Evolutionary conservation across 1,140 invertebrate genomes (phyloP), one percentile per base, ranked within the genome.

Genomic region (Centruroides vittatus): DNA sequence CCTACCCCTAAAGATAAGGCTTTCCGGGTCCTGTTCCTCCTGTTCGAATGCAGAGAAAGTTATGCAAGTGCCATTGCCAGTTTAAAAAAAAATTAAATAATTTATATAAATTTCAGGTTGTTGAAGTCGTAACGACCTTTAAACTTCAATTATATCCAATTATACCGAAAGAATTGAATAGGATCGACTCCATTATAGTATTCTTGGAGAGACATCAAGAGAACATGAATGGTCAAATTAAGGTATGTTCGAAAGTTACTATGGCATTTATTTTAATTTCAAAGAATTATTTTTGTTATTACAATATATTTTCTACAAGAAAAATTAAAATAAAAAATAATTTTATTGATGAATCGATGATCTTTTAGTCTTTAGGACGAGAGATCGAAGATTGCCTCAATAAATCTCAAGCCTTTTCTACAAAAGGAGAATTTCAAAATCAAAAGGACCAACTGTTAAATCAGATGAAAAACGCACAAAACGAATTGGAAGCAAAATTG

Each of bases 141-240:
- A 86, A 68, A 78, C 80, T 57, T 82, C 86, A 64, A 73, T 8
- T 89, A 60, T 90, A 88, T 78, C 87, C 87, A 12, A 78, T 88
- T 23, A 81, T 90, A 60, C 83, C 79, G 51, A 80, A 80, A 46
- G 76, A 81, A 59, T 79, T 82, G 2, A 76, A 77, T 48, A 79
- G 79, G 62, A 76, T 81, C 41, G 75, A 76, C 57, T 78, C 79
- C 52, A 78, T 84, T 66, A 72, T 79, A 8, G 68, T 75, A 57
- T 77, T 81, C 68, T 73, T 89, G 47, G 77, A 84, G 66, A 73
- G 75, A 53, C 82, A 84, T 70, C 73, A 82, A 51, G 70, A 75
- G 34, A 74, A 76, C 13, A 80, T 85, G 66, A 67, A 80, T 58
- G 79, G 81, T 9, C 78, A 82, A 67, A 75, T 84, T 41, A 80